phyloP scores from a whole-genome alignment of 2,888 invertebrate species.

The Galerucella nymphaeae region DNA sequence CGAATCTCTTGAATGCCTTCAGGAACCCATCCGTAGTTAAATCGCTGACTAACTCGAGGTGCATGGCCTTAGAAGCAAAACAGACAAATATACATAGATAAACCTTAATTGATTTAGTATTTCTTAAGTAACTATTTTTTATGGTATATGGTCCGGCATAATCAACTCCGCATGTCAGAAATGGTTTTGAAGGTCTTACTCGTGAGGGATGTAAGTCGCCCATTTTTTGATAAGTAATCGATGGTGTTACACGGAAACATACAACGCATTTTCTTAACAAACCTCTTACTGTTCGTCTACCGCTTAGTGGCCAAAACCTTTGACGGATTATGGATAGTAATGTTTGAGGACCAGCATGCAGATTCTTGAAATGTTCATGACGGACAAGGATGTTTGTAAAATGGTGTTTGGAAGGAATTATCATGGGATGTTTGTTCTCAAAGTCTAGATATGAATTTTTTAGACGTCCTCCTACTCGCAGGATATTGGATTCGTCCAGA shows the following conservation, averaged over 20 bases:
- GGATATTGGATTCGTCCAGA: neutral
- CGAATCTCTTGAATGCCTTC: conserved; percentile 21
- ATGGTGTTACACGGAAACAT: neutral
- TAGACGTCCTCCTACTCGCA: conserved; percentile 21
- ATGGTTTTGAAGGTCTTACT: too few relatives aligned
- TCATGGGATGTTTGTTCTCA: conserved; percentile 17
- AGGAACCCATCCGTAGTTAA: conserved; percentile 19
- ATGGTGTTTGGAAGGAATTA: conserved; percentile 14
- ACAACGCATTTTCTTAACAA: neutral
- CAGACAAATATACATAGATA: conserved; percentile 42
- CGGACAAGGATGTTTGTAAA: conserved; percentile 14
- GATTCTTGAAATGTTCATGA: neutral
- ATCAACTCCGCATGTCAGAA: conserved; percentile 31
- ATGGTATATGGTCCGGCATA: conserved; percentile 46
- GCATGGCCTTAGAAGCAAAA: conserved; percentile 24
- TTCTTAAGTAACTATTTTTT: conserved; percentile 41
- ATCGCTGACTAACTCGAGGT: conserved; percentile 30
- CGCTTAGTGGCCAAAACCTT: neutral
- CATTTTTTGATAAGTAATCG: too few relatives aligned
- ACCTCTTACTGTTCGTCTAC: neutral
- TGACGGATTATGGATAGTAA: neutral
- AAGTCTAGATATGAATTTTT: conserved; percentile 15
- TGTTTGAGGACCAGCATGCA: neutral
- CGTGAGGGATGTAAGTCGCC: too few relatives aligned
- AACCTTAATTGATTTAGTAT: conserved; percentile 38